phyloP scores from a whole-genome alignment of 2,888 invertebrate genomes.

The Aphodius sticticus region DNA sequence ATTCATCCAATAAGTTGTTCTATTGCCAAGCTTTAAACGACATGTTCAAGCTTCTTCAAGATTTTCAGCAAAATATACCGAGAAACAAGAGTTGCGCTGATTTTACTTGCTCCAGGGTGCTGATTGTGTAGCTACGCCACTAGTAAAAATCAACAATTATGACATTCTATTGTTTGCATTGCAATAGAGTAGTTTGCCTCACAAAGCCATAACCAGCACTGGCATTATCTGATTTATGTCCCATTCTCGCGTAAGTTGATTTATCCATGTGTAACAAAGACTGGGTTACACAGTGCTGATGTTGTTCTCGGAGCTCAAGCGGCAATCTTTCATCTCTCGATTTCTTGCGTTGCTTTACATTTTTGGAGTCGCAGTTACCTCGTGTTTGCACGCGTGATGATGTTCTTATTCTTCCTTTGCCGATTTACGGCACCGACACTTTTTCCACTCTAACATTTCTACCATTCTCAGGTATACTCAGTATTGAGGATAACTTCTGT shows the following conservation, averaged over 20 bases:
- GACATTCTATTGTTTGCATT: no score
- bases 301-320: background rate
- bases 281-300: background rate
- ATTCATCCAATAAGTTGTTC: no score
- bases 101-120: no score
- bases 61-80: no score
- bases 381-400: background rate
- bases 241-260: background rate
- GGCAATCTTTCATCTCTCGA: background rate
- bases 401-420: background rate
- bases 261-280: constrained; percentile 4
- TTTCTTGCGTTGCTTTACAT: background rate
- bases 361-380: background rate
- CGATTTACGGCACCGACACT: background rate
- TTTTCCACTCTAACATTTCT: background rate
- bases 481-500: background rate
- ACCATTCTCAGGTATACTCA: background rate
- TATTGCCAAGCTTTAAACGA: no score
- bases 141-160: no score
- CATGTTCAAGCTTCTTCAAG: no score
- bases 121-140: no score
- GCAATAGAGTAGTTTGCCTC: background rate
- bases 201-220: background rate
- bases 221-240: background rate
- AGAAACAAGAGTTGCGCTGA: no score